Evolutionary conservation across 2,888 invertebrate genomes (phyloP).

Genomic region (Orchesellides sinensis): DNA sequence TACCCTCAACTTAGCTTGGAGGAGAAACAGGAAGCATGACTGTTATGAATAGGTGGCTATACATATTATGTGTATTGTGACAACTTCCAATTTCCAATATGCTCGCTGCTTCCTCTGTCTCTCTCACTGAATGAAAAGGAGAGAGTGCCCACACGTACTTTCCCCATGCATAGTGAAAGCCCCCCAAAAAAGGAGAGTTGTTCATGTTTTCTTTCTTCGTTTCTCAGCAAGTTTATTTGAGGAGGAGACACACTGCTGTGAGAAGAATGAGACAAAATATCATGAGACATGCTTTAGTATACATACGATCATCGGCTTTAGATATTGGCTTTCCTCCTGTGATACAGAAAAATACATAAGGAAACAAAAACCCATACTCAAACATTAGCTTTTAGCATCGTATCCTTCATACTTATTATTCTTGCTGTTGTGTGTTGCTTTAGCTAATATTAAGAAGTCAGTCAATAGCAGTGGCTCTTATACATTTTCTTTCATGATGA

Average conservation of each 20-base stretch:
- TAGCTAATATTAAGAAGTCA: too few species aligned
- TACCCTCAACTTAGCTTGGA: background rate
- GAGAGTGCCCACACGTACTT: background rate
- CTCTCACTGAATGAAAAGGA: background rate
- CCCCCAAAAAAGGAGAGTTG: background rate
- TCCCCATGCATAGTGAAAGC: background rate
- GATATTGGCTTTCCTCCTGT: constrained; percentile 24
- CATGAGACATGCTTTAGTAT: background rate
- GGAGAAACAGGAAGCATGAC: background rate
- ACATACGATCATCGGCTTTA: constrained; percentile 10
- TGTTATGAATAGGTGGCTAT: background rate
- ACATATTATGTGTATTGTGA: too few species aligned
- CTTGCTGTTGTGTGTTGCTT: too few species aligned
- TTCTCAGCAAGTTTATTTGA: background rate
- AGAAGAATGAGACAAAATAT: constrained; percentile 22
- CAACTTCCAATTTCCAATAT: constrained; percentile 19
- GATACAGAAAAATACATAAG: background rate
- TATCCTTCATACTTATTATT: too few species aligned
- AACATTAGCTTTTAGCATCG: too few species aligned
- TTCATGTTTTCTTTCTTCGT: background rate
- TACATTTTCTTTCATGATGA: too few species aligned
- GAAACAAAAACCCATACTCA: too few species aligned
- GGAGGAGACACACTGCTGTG: constrained; percentile 22
- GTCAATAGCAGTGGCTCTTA: too few species aligned
- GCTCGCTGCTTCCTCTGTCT: background rate